Base-by-base conservation (phyloP, 2,888 invertebrate species). In the Cephonodes hylas region DNA sequence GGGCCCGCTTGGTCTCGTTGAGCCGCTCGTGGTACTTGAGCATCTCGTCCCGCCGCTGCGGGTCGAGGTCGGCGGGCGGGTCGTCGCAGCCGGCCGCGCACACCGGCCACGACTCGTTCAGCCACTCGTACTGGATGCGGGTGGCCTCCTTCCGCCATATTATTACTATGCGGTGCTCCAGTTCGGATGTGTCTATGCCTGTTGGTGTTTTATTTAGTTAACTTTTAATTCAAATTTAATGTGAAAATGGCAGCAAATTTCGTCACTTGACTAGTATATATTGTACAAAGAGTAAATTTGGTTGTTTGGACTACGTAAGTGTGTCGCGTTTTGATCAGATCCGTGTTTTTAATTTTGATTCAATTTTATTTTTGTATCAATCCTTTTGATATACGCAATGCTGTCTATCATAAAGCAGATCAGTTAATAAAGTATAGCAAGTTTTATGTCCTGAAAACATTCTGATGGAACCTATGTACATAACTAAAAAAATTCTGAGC, bases 41-140 rank as follows among this genome's bases (percentile, higher is more conserved):
- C 13, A 85, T 74, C 64, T 93, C 93, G n/a, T 85, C 89, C 0
- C 84, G 75, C 72, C 81, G 83, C 38, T 63, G 79, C 31, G 70
- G 85, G 72, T 65, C 85, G 62, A 74, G 80, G 15, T 23, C 85
- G 62, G 74, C 80, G 64, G 76, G 68, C 58, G 70, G 80, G 64
- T 74, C 66, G 58, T 76, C 73, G 75, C 88, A 90, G 22, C 65
- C 66, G 57, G 94, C 93, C 22, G 85, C 83, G 57, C 95, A 94
- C 0, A 88, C 85, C 58, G 94, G 93, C 95, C 96, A 96, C 42
- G 95, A 95, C 60, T 94, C 94, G 69, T 95, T 94, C 60, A 97
- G 87, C 98, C 98, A 99, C 84, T 98, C 98, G 84, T 97, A 99
- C 76, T 97, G 97, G 10, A 99, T 91, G 71, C 96, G 96, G n/a